Evolutionary conservation across 2,888 invertebrate species (phyloP), one percentile per base, ranked within the genome.

Genomic region (Uropetala carovei): DNA sequence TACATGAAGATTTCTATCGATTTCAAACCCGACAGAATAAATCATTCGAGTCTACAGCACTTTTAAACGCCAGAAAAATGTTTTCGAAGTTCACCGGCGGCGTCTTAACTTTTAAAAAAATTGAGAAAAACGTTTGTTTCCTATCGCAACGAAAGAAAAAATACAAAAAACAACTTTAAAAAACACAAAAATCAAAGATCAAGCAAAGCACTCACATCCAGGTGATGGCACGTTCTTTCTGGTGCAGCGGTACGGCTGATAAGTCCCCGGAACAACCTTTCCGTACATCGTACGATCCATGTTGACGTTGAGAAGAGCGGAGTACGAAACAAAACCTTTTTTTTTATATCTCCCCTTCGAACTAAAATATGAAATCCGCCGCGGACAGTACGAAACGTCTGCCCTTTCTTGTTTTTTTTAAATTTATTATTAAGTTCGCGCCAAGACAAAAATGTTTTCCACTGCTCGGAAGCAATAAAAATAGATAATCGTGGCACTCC

Each of bases 241-340:
- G 92, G 97, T 97, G 95, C 98, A 98, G 95, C 98, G 97, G 95
- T 98, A 98, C 92, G 98, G 98, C 94, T 98, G 97, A 95, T 98
- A 97, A 94, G 97, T 97, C 94, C 98, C 98, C 92, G 98, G 98
- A 95, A 97, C 97, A 94, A 98, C 96, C 96, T 98, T 98, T 94
- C 98, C 98, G 95, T 98, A 98, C 98, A 98, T 98, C 95, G 98
- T 97, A 95, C 98, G 96, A 96, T 98, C 98, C 98, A 98, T 98
- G 94, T 94, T 95, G 94, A 94, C 94, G 95, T 95, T 94, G 75
- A 4, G 75, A 75, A 27, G 75, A 75, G 27, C 27, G 13, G 11
- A 10, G 75, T 68, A n/a, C n/a, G 27, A 75, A 18, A 7, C 22
- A 75, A 75, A 22, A 75, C 43, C 43, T 5, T n/a, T n/a, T n/a